Conservation (phyloP, 2,888 invertebrate genomes). For the Drosophila ustulata region DNA sequence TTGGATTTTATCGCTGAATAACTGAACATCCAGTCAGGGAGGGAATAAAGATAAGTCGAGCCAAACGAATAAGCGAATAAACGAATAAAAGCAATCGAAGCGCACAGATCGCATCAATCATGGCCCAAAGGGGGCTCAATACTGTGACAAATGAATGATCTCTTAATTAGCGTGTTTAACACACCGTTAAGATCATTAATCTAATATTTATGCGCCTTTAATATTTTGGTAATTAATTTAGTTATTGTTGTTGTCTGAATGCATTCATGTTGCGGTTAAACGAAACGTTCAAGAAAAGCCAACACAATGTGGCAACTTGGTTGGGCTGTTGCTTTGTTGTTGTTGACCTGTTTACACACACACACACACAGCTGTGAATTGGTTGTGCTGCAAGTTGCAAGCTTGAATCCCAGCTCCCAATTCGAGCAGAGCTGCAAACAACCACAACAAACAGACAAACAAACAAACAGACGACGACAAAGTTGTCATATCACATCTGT, state of each 20-base stretch:
- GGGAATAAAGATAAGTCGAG: slow-evolving; percentile 1
- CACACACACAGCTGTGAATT: slow-evolving; percentile 8
- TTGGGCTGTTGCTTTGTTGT: slow-evolving; percentile 4
- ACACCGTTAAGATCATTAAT: slow-evolving; percentile 50
- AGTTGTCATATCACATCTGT: slow-evolving; percentile 27
- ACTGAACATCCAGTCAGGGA: not conserved
- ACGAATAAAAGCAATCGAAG: slow-evolving; percentile 2
- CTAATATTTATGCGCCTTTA: slow-evolving; percentile 24
- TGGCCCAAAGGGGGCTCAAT: slow-evolving; percentile 20
- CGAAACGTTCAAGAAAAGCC: slow-evolving; percentile 21
- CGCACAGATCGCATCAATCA: slow-evolving; percentile 39
- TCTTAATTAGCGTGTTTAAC: slow-evolving; percentile 39
- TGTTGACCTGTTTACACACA: slow-evolving; percentile 57
- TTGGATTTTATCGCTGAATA: not conserved
- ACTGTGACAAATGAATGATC: slow-evolving; percentile 49
- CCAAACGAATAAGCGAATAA: slow-evolving; percentile 6
- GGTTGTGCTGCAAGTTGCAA: slow-evolving; percentile 20
- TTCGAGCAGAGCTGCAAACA: slow-evolving; percentile 38
- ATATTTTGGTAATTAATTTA: slow-evolving; percentile 21
- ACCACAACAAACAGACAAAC: slow-evolving; percentile 34
- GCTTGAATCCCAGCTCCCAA: slow-evolving; percentile 44
- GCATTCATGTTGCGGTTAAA: slow-evolving; percentile 22
- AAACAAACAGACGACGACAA: slow-evolving; percentile 2
- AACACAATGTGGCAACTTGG: slow-evolving; percentile 50
- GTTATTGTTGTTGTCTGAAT: slow-evolving; percentile 14